Evolutionary conservation across 2,888 invertebrate species (phyloP), one percentile per base, ranked within the genome.

Genomic region (Rhamnusium bicolor): DNA sequence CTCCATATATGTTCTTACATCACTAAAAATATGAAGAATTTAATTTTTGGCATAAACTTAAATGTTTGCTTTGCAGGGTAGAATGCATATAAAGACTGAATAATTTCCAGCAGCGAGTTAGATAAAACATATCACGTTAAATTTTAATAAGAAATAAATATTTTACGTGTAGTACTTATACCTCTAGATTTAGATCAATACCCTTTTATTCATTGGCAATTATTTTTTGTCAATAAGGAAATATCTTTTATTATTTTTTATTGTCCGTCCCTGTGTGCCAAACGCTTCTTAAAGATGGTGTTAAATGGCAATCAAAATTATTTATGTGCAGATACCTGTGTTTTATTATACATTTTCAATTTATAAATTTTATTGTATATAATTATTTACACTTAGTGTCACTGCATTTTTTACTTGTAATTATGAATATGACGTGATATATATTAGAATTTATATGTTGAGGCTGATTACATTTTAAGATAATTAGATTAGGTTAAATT

Each of bases 391-490:
- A 63, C 32, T 19, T 60, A 60, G 32, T 47, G 19, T 49, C 3
- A 58, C 18, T 46, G 65, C 66, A 71, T 66, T 58, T 68, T 68
- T 68, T 51, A 63, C 12, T 16, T 60, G 24, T 67, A 40, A 68
- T 68, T 60, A 47, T 61, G 29, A 71, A 73, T 79, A 72, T 67
- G 73, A 79, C 79, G 82, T 82, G 82, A 82, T 82, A 82, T 81
- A 78, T 79, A 76, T 78, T 80, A 80, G 79, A 76, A 72, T 76
- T 69, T 81, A 79, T 81, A 78, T 80, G 82, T 82, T 80, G 83
- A 83, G 83, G 83, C 83, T 83, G 83, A 83, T 81, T 83, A 82
- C 75, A 78, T 80, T 76, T 81, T 82, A 80, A 80, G 80, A 77
- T 72, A 75, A 75, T 61, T 72, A 71, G 78, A 75, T 76, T 78